These are phyloP conservation scores for Acanthaster planci DNA, from an alignment of 35 echinoderm and acorn worm species.

Conservation along the genomic window DNA sequence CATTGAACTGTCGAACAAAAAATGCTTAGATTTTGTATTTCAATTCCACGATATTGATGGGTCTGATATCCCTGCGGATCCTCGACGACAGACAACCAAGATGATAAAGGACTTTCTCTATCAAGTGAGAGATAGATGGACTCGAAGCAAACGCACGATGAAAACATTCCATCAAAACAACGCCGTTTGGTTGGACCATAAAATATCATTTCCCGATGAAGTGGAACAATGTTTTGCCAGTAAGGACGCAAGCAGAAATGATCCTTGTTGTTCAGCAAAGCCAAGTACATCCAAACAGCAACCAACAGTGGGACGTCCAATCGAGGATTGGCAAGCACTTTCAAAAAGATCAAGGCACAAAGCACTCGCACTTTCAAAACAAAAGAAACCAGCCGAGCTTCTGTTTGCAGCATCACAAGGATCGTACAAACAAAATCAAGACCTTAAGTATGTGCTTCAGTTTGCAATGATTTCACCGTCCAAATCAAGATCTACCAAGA, in stretches of 20 bases:
- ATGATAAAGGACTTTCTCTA: slow-evolving; percentile 5
- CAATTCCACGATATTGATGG: no score
- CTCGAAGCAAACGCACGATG: background rate
- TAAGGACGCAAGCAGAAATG: background rate
- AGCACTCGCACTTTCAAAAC: slow-evolving; percentile 44
- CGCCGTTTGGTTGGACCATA: background rate
- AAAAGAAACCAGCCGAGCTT: slow-evolving; percentile 47
- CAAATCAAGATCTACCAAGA: slow-evolving; percentile 31
- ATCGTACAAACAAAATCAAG: slow-evolving; percentile 44
- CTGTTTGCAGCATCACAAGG: slow-evolving; percentile 61
- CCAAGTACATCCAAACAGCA: background rate
- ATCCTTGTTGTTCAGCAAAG: background rate
- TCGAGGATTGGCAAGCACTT: slow-evolving; percentile 22
- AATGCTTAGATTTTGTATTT: no score
- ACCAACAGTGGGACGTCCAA: slow-evolving; percentile 4
- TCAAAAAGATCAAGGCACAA: slow-evolving; percentile 56
- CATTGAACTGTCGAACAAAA: background rate
- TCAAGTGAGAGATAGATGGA: slow-evolving; percentile 20
- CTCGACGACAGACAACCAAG: no score
- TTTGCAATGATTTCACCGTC: slow-evolving; percentile 61
- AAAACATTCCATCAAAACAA: background rate
- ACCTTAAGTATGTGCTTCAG: slow-evolving; percentile 56
- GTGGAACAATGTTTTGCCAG: background rate
- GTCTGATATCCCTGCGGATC: no score
- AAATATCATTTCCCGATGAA: background rate